Base-by-base conservation (phyloP, 1,140 invertebrate genomes). In the Drosophila ananassae region DNA sequence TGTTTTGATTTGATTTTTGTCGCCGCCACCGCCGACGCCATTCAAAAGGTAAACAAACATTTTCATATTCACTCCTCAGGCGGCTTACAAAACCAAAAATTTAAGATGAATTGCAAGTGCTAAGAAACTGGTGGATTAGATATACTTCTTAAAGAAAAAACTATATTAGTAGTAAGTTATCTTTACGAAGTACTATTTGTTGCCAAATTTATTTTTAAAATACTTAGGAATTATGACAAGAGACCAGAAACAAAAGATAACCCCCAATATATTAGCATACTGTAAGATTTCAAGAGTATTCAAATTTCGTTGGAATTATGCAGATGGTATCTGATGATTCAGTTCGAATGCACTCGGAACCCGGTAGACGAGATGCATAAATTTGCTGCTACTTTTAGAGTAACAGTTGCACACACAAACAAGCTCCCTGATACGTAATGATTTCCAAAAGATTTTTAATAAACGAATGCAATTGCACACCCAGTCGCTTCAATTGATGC, bases 1-100 rank as follows among this genome's bases (percentile, higher is more conserved):
- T 80, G 80, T 83, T 83, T 83, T 84, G 80, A 83, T 83, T 84
- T 79, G 76, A 73, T 69, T 84, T 83, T 79, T 79, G 74, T 78
- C 67, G 76, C 53, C 66, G 67, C 57, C 61, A 46, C 54, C 64
- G 39, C 60, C 74, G 60, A 69, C 66, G 63, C 66, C 66, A 69
- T 69, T 39, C 48, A 71, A 83, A 82, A 83, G 79, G 79, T 83
- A 83, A 83, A 83, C 66, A 69, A 69, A 32, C 63, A 32, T 48
- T 56, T 63, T 62, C 61, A 54, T 47, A 28, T 17, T 54, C 25
- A 41, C 57, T 56, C 71, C 63, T 21, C 34, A 34, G 39, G 63
- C 47, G 21, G 13, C 44, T 17, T 7, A n/a, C 22, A 64, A 60
- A 52, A 67, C 32, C n/a, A 2, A 39, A 52, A 64, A 8, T 25